These are phyloP conservation scores for Sipha flava DNA, from an alignment of 1,140 invertebrate genomes.

Conservation along the genomic window DNA sequence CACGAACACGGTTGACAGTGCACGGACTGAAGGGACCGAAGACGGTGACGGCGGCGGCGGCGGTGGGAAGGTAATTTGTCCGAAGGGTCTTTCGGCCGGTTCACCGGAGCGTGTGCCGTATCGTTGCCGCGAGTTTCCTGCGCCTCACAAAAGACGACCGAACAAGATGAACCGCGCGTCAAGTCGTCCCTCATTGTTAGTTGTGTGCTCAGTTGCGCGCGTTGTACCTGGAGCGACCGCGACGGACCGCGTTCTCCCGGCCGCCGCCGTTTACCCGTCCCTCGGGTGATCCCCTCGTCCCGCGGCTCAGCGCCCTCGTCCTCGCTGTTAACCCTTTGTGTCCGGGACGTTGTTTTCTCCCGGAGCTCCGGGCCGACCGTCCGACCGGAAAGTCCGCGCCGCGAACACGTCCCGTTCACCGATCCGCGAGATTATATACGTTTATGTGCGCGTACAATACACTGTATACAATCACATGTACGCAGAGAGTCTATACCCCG, in stretches of 20 bases:
- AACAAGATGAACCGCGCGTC: neutral
- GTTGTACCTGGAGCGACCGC: neutral
- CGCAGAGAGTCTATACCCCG: too few species aligned
- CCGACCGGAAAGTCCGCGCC: constrained; percentile 2
- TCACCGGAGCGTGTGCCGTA: constrained; percentile 13
- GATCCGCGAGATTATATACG: too few species aligned
- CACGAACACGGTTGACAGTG: too few species aligned
- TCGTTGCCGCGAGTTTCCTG: neutral
- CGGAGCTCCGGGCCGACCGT: neutral
- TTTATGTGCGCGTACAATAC: too few species aligned
- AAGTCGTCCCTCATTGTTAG: neutral
- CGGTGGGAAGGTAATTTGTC: neutral
- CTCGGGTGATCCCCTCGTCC: neutral
- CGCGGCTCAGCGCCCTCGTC: neutral
- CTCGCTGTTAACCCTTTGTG: neutral
- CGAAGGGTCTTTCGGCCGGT: constrained; percentile 21
- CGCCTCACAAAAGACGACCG: neutral
- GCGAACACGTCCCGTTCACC: neutral
- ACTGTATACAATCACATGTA: too few species aligned
- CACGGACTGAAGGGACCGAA: too few species aligned
- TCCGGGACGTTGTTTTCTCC: neutral
- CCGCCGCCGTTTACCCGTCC: neutral
- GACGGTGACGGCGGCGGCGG: neutral
- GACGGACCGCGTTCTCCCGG: neutral
- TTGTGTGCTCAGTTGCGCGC: neutral